Evolutionary conservation across 92 coral and sea anemone genomes (phyloP).

Genomic region (Umimayanthus kanabou): DNA sequence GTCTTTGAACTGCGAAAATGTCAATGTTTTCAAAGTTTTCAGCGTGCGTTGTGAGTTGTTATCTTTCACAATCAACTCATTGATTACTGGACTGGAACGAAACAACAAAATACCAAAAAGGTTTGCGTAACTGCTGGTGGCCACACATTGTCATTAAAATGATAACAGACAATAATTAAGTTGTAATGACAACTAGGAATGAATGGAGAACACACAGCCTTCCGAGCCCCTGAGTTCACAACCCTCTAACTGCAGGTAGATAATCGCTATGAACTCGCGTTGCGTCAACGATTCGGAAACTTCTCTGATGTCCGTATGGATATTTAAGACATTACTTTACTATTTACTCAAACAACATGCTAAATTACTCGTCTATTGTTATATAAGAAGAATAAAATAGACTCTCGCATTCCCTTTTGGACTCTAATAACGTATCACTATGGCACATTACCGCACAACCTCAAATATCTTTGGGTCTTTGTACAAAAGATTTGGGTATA

Average conservation of each 20-base stretch:
- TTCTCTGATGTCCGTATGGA: background rate
- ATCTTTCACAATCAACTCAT: background rate
- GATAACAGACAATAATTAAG: conserved; percentile 24
- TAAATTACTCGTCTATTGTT: conserved; percentile 1
- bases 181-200: conserved; percentile 7
- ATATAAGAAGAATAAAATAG: background rate
- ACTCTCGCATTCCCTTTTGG: background rate
- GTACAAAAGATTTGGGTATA: background rate
- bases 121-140: conserved; percentile 6
- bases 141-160: conserved; percentile 32
- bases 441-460: background rate
- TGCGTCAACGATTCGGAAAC: background rate
- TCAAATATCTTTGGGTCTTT: background rate
- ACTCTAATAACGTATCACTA: background rate
- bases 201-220: conserved; percentile 1
- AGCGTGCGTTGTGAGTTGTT: background rate
- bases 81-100: conserved; percentile 17
- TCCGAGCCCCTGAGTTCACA: background rate
- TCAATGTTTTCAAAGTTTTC: background rate
- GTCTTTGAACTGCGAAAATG: background rate
- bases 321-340: background rate
- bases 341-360: conserved; percentile 21
- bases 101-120: background rate
- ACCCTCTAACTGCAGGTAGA: background rate
- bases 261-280: background rate